Base-by-base conservation (phyloP, 1,140 invertebrate genomes). In the Pseudachorutes palmiensis region DNA sequence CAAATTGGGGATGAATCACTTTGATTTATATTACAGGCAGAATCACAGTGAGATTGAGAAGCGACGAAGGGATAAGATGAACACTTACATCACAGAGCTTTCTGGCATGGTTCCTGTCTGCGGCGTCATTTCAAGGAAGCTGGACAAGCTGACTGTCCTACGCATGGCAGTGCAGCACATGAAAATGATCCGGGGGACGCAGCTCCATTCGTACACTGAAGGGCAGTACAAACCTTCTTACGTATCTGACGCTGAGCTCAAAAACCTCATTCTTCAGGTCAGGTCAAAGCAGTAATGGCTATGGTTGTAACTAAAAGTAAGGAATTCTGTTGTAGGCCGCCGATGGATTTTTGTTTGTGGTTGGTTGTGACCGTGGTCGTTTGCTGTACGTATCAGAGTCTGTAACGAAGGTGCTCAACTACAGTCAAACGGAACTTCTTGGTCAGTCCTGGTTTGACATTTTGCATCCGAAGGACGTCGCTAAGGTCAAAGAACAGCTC, bases 11-110 rank as follows among this genome's bases (percentile, higher is more conserved):
- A n/a, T n/a, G n/a, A 55, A 55, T 55, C 3, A 5, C 12, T 16
- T 5, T 14, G 51, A 55, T 14, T 16, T 55, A 31, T 31, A 28
- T 65, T 57, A 28, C 76, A 90, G 88, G 72, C 89, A 94, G 79
- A 96, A 95, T 79, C 93, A 97, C 79, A 95, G 92, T 78, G 92
- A 96, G 80, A 96, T 97, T 67, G 94, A 97, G 78, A 96, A 96
- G 77, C 81, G 93, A 0, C 82, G 94, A 1, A 82, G 94, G 22
- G 93, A 97, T 77, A 97, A 97, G 79, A 97, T 97, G 93, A 96
- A 96, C 79, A 92, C 87, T 0, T 96, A 94, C 78, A 95, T 97
- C 67, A 88, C 87, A 0, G 92, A 97, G 78, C 77, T 97, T 32
- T 91, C 91, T 31, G 83, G 86, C 1, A 90, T 97, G 84, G 85